Base-by-base conservation (phyloP, 1,140 invertebrate species). In the Drosophila kanapiae region DNA sequence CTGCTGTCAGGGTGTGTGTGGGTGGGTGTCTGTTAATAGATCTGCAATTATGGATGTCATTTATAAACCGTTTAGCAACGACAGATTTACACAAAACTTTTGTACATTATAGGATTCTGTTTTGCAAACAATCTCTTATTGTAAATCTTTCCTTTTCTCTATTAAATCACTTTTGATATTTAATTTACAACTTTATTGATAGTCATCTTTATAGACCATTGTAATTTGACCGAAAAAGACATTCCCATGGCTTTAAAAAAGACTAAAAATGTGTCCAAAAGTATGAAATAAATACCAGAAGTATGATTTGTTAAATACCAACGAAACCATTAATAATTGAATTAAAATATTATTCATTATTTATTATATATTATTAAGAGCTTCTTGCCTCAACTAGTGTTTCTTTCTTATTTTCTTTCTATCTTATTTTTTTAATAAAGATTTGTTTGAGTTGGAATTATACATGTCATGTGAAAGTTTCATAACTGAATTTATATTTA, bases 11-110 rank as follows among this genome's bases (percentile, higher is more conserved):
- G 29, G 48, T 31, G 31, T 16, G 47, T 29, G 11, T 37, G 64
- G 13, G 69, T 62, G 58, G 71, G 57, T 56, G 71, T 29, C 11
- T 54, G 10, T 29, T 49, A 48, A 75, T 40, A 76, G 70, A 76
- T 57, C 27, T 49, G 69, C 69, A 72, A 71, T 71, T 57, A 71
- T 18, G 23, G 23, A 18, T 56, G 49, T 48, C 16, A 58, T 35
- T 75, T 43, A n/a, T 38, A 45, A 64, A 62, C 37, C 38, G 42
- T 53, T 64, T 75, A 64, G 53, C 40, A 27, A 23, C 8, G 38
- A 61, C 33, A 45, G 40, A 74, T 62, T 60, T 62, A 33, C 47
- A 45, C 11, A 61, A 74, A 54, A 42, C 70, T 61, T 31, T 11
- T 53, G 56, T 33, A 23, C 6, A 59, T 23, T 57, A 10, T 37